Base-by-base conservation (phyloP, 2,113 vertebrate species). In the Rutilus rutilus region DNA sequence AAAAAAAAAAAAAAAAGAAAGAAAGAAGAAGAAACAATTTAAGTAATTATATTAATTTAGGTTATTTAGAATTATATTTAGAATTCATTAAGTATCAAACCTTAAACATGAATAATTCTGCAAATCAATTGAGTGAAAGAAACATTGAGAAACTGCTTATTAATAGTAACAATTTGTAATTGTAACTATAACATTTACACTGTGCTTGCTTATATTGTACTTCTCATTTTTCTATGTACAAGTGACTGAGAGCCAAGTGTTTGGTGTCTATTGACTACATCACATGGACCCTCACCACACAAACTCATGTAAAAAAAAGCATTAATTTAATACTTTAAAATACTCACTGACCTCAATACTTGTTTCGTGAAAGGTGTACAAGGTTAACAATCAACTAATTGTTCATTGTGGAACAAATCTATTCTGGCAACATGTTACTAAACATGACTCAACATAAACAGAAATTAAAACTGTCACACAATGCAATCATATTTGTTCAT, bases 1-100 rank as follows among this genome's bases (percentile, higher is more conserved):
- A 57, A 78, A 57, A 39, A 45, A 42, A 3, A 25, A 57, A 14
- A 74, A 86, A 86, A 4, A 14, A 14, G 4, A 47, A 78, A 30
- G 2, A 30, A 30, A 30, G 30, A 52, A 25, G 30, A 62, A 82
- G 23, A 75, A 86, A 84, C 27, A 5, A 80, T 64, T 62, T 71
- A 12, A 60, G 21, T 76, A 42, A 50, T 71, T 33, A 52, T 52
- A 84, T 81, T 19, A 30, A 8, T 30, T 19, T 77, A 10, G 45
- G 47, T 47, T 76, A 27, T 30, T 76, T n/a, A n/a, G n/a, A n/a
- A n/a, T n/a, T 71, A 4, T 39, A 2, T 21, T 21, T 69, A 39
- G 19, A 39, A 21, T 69, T 69, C 33, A 52, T 2, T 17, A 17
- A 67, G 27, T 19, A 33, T 65, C 14, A 65, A 8, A 33, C 8